Evolutionary conservation across 2,113 vertebrate species (phyloP), one percentile per base, ranked within the genome.

Genomic region (Peromyscus leucopus): DNA sequence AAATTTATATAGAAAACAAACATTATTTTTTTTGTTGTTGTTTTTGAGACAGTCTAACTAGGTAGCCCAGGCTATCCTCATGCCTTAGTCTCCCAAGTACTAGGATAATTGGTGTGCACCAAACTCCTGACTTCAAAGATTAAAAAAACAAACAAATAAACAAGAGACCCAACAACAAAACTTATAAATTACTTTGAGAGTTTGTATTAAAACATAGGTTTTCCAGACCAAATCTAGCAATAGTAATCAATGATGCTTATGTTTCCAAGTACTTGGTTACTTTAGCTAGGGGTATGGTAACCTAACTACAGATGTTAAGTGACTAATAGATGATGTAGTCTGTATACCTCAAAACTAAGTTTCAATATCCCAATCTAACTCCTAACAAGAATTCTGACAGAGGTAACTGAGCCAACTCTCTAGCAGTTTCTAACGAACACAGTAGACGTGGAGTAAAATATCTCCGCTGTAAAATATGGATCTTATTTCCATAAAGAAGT

Each of bases 191-290:
- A 90, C 86, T 96, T 93, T 74, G 7, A 83, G 95, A 86, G 79
- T 95, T 93, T 93, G 39, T 39, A 57, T 74, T 90, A 92, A 92
- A 83, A 90, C n/a, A 87, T 5, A 93, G 4, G 91, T 31, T 7
- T 61, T 92, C 61, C 26, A 75, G n/a, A 36, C 2, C 36, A 91
- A 93, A 83, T 36, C n/a, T 51, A 79, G 15, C 12, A 71, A 59
- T 57, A 82, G 67, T 63, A 85, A 94, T 39, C 65, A 80, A 69
- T 3, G 95, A 46, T 61, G 48, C 71, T 91, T 89, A 57, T 36
- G 15, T 89, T 80, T 89, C 80, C 31, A 85, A 61, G 59, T n/a
- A 74, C 84, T 55, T 85, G n/a, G 16, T 72, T 90, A 79, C 78
- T 90, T 93, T 95, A 78, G 22, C 51, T 42, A 72, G 46, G n/a